A percentile compares a stretch with the other conserved stretches of the same genome.
Conservation (phyloP, 35 echinoderm and acorn worm genomes). For the Hemicentrotus pulcherrimus region DNA sequence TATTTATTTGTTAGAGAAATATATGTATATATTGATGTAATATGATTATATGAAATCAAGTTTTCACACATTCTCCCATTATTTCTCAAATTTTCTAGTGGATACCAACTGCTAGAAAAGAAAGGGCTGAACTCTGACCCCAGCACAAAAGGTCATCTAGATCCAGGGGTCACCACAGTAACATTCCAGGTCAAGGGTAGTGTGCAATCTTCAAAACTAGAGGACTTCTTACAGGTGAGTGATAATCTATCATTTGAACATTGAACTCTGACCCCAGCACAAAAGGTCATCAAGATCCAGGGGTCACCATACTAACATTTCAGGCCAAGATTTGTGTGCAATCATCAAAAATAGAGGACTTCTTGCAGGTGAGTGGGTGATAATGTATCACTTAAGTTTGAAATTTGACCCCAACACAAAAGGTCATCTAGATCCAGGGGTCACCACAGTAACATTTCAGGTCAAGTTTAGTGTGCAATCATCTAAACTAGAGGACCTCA, state of each 20-base stretch:
- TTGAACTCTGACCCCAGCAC: constrained; percentile 26
- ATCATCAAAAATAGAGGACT: constrained; percentile 65
- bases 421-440: constrained; percentile 72
- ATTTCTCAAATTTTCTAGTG: constrained; percentile 12
- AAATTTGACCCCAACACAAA: constrained; percentile 15
- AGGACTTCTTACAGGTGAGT: constrained; percentile 78
- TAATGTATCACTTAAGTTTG: not conserved
- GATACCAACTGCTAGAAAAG: constrained; percentile 51
- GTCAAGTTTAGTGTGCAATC: constrained; percentile 62
- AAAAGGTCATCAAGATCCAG: constrained; percentile 71
- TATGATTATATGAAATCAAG: no score
- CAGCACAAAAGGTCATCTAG: constrained; percentile 60
- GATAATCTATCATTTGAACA: not conserved
- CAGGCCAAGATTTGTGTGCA: constrained; percentile 59
- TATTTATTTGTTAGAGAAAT: no score
- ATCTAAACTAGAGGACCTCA: constrained; percentile 63
- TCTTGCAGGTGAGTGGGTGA: constrained; percentile 5
- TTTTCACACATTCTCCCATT: not conserved
- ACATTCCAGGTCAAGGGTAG: constrained; percentile 73
- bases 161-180: constrained; percentile 71
- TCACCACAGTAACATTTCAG: constrained; percentile 74
- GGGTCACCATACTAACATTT: constrained; percentile 71
- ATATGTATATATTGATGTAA: no score
- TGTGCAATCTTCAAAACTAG: constrained; percentile 61
- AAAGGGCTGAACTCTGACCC: constrained; percentile 40